Base-by-base conservation (phyloP, 1,140 invertebrate species). In the Penaeus chinensis region DNA sequence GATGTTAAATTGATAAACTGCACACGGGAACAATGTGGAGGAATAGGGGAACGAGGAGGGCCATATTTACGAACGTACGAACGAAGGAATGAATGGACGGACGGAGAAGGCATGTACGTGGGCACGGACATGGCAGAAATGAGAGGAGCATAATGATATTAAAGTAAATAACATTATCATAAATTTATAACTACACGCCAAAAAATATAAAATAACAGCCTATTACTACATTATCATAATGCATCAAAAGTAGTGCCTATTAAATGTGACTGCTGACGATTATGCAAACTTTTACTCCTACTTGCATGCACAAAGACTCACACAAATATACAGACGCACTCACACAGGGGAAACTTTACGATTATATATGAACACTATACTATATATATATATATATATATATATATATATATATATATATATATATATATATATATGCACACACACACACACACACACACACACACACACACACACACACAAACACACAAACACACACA, bases 401-500 rank as follows among this genome's bases (percentile, higher is more conserved):
- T 24, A 69, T 27, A 69, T 4, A 69, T 69, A 27, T 69, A 69
- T 27, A 24, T 24, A 37, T 37, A 37, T 37, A 37, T 54, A 79
- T 60, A 79, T 60, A 79, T 32, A 82, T 27, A 82, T 71, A 84
- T 32, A 37, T 22, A 77, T 47, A 37, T 47, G 42, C 32, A 77
- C 32, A 77, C 32, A 77, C 32, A 77, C n/a, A 60, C 85, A 91
- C 61, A 90, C 19, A 86, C 37, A 85, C 84, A 90, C 10, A 89
- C 47, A 89, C 84, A 85, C 54, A 79, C 79, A 85, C 32, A 82
- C 61, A 90, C 16, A 87, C 27, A 77, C 89, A 87, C 71, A 79
- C 78, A 84, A 82, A 86, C 87, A 88, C n/a, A 85, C 24, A 77
- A 60, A 54, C 8, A 47, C 87, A 37, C 47, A 54, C 65, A 89